These are phyloP conservation scores for Salmo trutta DNA, from an alignment of 2,797 vertebrate species.

Conservation along the genomic window DNA sequence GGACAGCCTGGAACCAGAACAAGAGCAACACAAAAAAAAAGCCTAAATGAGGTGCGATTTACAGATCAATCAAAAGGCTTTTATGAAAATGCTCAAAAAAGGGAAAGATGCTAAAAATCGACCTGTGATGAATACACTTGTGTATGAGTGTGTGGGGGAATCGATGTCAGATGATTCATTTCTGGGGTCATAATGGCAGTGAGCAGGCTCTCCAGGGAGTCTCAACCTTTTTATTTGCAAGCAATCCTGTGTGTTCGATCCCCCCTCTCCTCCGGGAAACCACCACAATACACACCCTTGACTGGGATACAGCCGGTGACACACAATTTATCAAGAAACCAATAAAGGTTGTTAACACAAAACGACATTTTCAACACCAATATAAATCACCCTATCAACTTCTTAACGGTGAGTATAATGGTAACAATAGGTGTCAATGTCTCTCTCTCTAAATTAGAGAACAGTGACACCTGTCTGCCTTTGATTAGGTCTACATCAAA, in stretches of 20 bases:
- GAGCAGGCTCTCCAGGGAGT: slow-evolving; percentile 53
- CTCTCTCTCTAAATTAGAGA: neutral
- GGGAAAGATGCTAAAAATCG: slow-evolving; percentile 55
- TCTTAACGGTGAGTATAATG: neutral
- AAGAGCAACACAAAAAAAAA: slow-evolving; percentile 44
- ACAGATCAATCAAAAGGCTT: slow-evolving; percentile 69
- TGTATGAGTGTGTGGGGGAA: slow-evolving; percentile 53
- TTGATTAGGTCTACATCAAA: neutral
- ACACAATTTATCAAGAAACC: slow-evolving; percentile 3
- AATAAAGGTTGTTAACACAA: neutral
- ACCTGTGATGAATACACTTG: slow-evolving; percentile 57
- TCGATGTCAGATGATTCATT: slow-evolving; percentile 72
- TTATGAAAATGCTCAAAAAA: slow-evolving; percentile 63
- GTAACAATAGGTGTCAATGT: neutral
- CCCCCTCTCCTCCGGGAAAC: neutral
- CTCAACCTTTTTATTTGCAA: slow-evolving; percentile 52
- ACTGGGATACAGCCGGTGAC: slow-evolving; percentile 1
- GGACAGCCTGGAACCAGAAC: slow-evolving; percentile 43
- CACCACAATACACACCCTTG: slow-evolving; percentile 1
- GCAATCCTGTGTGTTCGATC: slow-evolving; percentile 18
- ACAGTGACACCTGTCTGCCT: neutral
- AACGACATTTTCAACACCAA: neutral
- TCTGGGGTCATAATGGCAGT: slow-evolving; percentile 60
- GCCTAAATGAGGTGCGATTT: slow-evolving; percentile 20
- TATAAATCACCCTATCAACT: neutral